These are phyloP conservation scores for Rhinolophus ferrumequinum DNA, from an alignment of 2,113 vertebrate species.

Conservation along the genomic window DNA sequence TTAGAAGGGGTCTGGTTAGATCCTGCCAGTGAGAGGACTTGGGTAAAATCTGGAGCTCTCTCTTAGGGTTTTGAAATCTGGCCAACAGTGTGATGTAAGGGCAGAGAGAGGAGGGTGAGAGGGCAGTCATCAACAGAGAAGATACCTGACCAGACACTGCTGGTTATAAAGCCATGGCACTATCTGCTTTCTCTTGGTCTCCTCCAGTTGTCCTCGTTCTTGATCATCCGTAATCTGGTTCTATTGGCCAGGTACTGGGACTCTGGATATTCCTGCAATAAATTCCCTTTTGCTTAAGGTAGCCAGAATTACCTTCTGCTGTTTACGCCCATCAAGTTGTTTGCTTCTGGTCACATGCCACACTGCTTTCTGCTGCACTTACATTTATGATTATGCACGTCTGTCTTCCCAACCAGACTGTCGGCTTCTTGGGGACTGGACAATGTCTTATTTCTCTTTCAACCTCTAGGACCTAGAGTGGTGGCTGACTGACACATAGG, in stretches of 20 bases:
- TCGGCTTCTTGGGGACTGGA: not conserved
- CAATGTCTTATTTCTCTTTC: not conserved
- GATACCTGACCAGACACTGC: not conserved
- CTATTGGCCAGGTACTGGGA: not conserved
- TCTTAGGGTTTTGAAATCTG: not conserved
- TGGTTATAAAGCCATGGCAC: not conserved
- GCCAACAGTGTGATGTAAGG: not conserved
- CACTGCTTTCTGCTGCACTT: not conserved
- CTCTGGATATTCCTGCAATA: not conserved
- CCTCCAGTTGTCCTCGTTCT: not conserved
- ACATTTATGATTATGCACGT: not conserved
- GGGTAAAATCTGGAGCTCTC: not conserved
- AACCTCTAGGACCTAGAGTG: not conserved
- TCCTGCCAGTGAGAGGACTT: not conserved
- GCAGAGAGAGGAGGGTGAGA: not conserved
- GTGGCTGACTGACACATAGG: not conserved
- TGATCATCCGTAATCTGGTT: not conserved
- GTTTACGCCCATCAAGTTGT: not conserved
- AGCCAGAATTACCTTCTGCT: conserved; percentile 23
- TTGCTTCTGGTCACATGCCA: not conserved
- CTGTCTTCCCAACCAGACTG: not conserved
- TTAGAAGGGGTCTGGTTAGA: not conserved
- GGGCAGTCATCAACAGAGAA: not conserved
- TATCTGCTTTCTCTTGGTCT: not conserved
- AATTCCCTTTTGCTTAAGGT: not conserved